Evolutionary conservation across 2,888 invertebrate genomes (phyloP).

Genomic region (Limnephilus rhombicus): DNA sequence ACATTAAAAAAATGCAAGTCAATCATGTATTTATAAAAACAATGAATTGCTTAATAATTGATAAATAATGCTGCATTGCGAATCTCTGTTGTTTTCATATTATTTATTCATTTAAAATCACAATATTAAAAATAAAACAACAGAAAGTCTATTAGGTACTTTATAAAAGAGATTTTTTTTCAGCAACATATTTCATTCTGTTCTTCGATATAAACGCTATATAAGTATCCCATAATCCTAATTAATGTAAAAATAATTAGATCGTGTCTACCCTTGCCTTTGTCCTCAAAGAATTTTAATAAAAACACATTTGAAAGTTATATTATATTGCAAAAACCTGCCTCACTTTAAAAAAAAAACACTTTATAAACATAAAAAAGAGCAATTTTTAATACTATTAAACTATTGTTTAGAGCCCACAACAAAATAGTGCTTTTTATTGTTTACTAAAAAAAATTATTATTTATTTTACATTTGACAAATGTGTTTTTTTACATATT

Average conservation of each 20-base stretch:
- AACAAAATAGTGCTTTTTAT: not conserved
- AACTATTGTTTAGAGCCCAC: not conserved
- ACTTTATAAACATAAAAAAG: not conserved
- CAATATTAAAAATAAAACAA: not conserved
- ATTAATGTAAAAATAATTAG: not conserved
- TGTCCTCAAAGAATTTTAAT: not conserved
- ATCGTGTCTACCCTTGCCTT: not conserved
- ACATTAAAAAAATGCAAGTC: not conserved
- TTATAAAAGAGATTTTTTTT: not conserved
- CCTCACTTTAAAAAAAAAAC: not conserved
- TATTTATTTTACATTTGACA: not conserved
- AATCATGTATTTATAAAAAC: not conserved
- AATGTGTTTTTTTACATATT: not conserved
- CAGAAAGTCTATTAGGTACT: not conserved
- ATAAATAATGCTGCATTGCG: not conserved
- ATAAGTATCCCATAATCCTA: not conserved
- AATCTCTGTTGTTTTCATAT: not conserved
- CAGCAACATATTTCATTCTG: not conserved
- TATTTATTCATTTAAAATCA: not conserved
- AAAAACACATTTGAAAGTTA: not conserved
- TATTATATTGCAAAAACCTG: not conserved
- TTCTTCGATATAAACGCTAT: not conserved
- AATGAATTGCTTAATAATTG: not conserved
- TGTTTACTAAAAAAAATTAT: not conserved
- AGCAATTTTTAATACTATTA: not conserved